Base-by-base conservation (phyloP, 2,888 invertebrate species). In the Yponomeuta evonymella region DNA sequence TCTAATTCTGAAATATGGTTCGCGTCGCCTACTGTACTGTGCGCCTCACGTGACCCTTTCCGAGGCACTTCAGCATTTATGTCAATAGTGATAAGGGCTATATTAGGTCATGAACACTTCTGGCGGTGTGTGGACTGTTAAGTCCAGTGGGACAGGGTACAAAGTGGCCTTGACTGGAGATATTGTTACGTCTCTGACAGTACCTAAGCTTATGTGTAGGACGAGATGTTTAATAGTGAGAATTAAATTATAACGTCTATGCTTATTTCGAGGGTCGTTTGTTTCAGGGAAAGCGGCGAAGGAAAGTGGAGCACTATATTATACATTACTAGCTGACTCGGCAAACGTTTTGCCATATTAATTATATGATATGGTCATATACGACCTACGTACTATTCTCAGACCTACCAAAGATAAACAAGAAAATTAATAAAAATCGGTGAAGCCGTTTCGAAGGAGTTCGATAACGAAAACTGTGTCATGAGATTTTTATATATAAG, bases 1-100 rank as follows among this genome's bases (percentile, higher is more conserved):
- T 67, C 67, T 67, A 67, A 67, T 67, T 67, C 43, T 67, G 67
- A 67, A 67, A 43, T 67, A 67, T 67, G 36, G 67, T 36, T n/a
- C 43, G 11, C 67, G 36, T 67, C 36, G 51, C 51, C 51, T 0
- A 58, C 51, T 58, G 51, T 58, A 58, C 51, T 1, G 15, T 15
- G 51, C 51, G 8, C 51, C 5, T 2, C 12, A 58, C 15, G 51
- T 1, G 15, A 12, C 2, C 51, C 12, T 15, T 58, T 15, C 51
- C 51, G 15, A 12, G 51, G 15, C 51, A 58, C 12, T 15, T 12
- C 12, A 58, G 15, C 51, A 15, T 15, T 58, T 58, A 12, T 15
- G 51, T 15, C 15, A 12, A 15, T 9, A 12, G 15, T 5, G 3
- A 8, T 15, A 58, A 58, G 51, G 5, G 15, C 5, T 5, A 2